Percentiles rank a stretch among this genome's conserved stretches.
Conservation (phyloP, 2,113 vertebrate species). For the Vulpes vulpes region DNA sequence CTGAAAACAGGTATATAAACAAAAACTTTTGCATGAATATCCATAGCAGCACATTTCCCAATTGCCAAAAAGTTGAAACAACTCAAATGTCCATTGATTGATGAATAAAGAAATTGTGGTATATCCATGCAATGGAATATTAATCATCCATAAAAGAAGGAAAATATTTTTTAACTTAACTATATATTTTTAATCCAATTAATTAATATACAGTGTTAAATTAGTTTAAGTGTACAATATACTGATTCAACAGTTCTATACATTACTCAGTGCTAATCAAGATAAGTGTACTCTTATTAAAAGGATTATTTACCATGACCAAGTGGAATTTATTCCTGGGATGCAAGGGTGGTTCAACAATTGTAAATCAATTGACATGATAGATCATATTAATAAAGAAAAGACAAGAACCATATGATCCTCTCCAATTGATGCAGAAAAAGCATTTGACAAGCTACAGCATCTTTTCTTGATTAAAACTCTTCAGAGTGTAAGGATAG, state of each 20-base stretch:
- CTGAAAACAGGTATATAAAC: not conserved
- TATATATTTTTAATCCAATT: not conserved
- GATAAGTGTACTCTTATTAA: not conserved
- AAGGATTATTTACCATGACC: too few species aligned
- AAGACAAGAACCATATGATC: too few species aligned
- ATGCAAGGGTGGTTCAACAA: too few species aligned
- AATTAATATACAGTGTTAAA: not conserved
- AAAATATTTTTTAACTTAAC: not conserved
- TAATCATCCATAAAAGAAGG: not conserved
- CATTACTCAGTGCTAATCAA: not conserved
- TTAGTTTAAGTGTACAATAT: not conserved
- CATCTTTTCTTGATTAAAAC: too few species aligned
- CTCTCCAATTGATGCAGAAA: too few species aligned
- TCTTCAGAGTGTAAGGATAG: too few species aligned
- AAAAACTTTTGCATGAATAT: not conserved
- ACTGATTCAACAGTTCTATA: not conserved
- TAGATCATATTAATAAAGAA: too few species aligned
- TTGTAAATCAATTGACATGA: too few species aligned
- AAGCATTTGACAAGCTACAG: too few species aligned
- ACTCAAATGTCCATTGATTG: not conserved
- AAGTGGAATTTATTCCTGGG: too few species aligned
- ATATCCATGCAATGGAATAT: not conserved
- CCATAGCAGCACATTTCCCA: not conserved
- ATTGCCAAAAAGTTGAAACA: not conserved
- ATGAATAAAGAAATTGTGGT: not conserved